Evolutionary conservation across 2,797 vertebrate species (phyloP).

Genomic region (Phoxinus dragarum): DNA sequence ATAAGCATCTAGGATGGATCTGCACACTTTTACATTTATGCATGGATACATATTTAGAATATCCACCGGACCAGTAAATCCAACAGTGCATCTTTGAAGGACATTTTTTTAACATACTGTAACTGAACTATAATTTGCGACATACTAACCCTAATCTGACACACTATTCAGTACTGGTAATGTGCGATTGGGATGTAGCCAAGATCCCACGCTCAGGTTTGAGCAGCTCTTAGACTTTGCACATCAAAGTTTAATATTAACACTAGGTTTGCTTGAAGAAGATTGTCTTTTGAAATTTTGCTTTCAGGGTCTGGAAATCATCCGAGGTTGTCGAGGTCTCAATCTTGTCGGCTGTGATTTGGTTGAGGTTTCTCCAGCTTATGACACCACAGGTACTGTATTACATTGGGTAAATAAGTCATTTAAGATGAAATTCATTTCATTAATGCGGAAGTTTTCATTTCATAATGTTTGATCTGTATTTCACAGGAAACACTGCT

Average conservation of each 20-base stretch:
- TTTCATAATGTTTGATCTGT: not conserved
- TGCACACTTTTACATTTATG: not conserved
- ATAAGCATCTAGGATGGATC: not conserved
- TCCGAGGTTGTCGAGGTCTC: slow-evolving; percentile 89
- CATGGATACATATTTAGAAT: too few species aligned
- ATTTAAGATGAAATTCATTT: not conserved
- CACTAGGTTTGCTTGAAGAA: slow-evolving; percentile 21
- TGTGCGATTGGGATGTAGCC: not conserved
- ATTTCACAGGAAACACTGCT: slow-evolving; percentile 88
- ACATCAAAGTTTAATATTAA: slow-evolving; percentile 1
- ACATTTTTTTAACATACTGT: not conserved
- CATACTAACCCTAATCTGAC: not conserved
- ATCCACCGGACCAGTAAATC: too few species aligned
- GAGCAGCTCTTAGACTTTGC: slow-evolving; percentile 10
- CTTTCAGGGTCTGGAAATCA: slow-evolving; percentile 90
- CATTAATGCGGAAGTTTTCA: not conserved
- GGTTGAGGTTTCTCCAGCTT: slow-evolving; percentile 90
- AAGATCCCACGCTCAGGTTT: not conserved
- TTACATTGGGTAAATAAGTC: not conserved
- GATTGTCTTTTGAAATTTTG: not conserved
- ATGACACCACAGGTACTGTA: slow-evolving; percentile 87
- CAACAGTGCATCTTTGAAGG: not conserved
- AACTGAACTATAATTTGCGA: not conserved
- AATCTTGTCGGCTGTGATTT: slow-evolving; percentile 92
- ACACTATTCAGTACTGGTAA: not conserved